Evolutionary conservation across 2,797 vertebrate genomes (phyloP).

Genomic region (Hipposideros larvatus): DNA sequence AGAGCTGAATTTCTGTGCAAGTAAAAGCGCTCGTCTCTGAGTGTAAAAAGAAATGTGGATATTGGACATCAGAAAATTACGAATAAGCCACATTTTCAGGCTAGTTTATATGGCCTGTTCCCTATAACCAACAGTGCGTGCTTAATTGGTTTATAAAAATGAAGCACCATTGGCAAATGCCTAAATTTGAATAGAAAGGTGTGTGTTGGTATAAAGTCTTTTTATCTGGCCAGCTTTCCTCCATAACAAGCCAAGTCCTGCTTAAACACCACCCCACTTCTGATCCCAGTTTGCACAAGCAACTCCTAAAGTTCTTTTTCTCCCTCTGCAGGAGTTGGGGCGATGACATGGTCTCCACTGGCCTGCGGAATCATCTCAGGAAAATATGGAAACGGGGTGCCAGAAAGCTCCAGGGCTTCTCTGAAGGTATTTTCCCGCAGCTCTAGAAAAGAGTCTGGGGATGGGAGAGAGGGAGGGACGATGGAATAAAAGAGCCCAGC

Average conservation of each 20-base stretch:
- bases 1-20: background rate
- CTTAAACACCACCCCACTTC: background rate
- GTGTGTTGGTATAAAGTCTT: background rate
- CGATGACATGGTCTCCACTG: conserved; percentile 99
- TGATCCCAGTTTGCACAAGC: background rate
- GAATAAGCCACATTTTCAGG: background rate
- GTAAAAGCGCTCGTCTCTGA: background rate
- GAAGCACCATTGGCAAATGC: background rate
- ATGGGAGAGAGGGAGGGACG: background rate
- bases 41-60: background rate
- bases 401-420: conserved; percentile 96
- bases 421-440: conserved; percentile 92
- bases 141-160: conserved; percentile 41
- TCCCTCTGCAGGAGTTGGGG: conserved; percentile 93
- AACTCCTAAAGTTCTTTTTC: background rate
- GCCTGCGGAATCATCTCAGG: conserved; percentile 99
- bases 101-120: background rate
- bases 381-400: conserved; percentile 98
- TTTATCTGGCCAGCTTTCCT: background rate
- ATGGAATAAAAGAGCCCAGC: background rate
- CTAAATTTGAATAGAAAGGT: conserved; percentile 9
- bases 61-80: background rate
- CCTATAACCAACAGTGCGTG: background rate
- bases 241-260: background rate
- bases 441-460: background rate